Base-by-base conservation (phyloP, 1,140 invertebrate species). In the Neoseiulus cucumeris region DNA sequence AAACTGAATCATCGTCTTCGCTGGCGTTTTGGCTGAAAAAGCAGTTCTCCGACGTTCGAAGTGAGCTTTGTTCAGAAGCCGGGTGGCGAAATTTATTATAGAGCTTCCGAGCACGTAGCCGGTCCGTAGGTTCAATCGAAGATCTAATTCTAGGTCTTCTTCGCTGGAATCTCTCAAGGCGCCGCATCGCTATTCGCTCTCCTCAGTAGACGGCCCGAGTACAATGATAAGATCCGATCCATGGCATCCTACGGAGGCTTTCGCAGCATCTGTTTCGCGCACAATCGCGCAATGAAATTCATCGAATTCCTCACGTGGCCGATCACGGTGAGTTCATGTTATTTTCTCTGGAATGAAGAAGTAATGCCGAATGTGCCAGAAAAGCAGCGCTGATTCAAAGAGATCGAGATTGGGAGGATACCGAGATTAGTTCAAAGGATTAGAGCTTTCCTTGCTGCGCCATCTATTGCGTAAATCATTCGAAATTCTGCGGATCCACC, bases 231-330 rank as follows among this genome's bases (percentile, higher is more conserved):
- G 9, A 25, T 59, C 2, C n/a, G 22, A 25, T 12, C 51, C 51
- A 59, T 59, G 25, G 51, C 22, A 18, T 59, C 51, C 14, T 59
- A 59, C 51, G 51, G 51, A 14, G 51, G 51, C 1, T 59, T 59
- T 25, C 51, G 51, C 2, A 59, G 51, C 33, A 25, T 59, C 33
- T 59, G 51, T 9, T 59, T 59, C 22, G 2, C 51, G 14, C 6
- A 5, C 14, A 59, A 59, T 59, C 12, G 25, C 12, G 51, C 25
- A 59, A 20, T 59, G 14, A 1, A 17, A 25, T 2, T 59, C 14
- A 29, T 59, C 22, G 25, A 25, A 12, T 29, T 29, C 17, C 22
- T 59, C 2, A 14, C 51, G 33, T 59, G 51, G 51, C 51, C 51
- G 12, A 17, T 59, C 2, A 29, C 51, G 51, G 51, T 59, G 9